Percentiles rank a stretch among this genome's conserved stretches.
Conservation (phyloP, 1,140 invertebrate genomes). For the Drosophila repletoides region DNA sequence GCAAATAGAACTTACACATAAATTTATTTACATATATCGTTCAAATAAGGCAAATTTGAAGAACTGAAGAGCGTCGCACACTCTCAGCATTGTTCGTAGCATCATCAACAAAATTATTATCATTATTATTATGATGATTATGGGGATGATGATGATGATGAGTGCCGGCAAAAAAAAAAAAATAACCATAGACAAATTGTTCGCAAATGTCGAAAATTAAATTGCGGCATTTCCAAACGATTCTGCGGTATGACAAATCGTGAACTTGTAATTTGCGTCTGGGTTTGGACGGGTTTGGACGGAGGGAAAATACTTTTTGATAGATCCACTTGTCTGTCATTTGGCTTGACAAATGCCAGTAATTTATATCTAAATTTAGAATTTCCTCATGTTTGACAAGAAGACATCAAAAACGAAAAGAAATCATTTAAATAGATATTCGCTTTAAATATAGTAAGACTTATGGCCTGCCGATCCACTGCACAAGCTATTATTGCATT, state of each 20-base stretch:
- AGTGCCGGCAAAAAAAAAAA: constrained; percentile 29
- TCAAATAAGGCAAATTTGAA: constrained; percentile 47
- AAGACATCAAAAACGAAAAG: constrained; percentile 18
- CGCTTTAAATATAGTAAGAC: too few relatives aligned
- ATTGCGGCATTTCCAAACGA: constrained; percentile 73
- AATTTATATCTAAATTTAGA: constrained; percentile 48
- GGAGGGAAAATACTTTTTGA: background rate
- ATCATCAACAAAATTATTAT: background rate
- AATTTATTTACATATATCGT: constrained; percentile 30
- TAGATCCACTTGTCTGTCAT: constrained; percentile 19
- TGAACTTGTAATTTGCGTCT: constrained; percentile 72
- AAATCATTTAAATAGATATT: too few relatives aligned
- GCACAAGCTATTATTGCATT: too few relatives aligned
- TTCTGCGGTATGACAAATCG: constrained; percentile 55
- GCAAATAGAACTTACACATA: constrained; percentile 7
- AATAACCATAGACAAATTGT: constrained; percentile 69
- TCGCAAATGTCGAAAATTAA: constrained; percentile 54
- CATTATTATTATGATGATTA: constrained; percentile 5
- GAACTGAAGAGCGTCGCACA: constrained; percentile 46
- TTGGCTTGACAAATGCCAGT: constrained; percentile 21
- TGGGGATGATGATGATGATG: constrained; percentile 7
- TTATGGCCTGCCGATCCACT: too few relatives aligned
- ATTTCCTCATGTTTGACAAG: constrained; percentile 18
- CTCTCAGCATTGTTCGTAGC: constrained; percentile 9
- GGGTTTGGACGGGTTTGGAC: constrained; percentile 4